Evolutionary conservation across 2,797 vertebrate genomes (phyloP), one percentile per base, ranked within the genome.

Genomic region (Tiaroga cobitis): DNA sequence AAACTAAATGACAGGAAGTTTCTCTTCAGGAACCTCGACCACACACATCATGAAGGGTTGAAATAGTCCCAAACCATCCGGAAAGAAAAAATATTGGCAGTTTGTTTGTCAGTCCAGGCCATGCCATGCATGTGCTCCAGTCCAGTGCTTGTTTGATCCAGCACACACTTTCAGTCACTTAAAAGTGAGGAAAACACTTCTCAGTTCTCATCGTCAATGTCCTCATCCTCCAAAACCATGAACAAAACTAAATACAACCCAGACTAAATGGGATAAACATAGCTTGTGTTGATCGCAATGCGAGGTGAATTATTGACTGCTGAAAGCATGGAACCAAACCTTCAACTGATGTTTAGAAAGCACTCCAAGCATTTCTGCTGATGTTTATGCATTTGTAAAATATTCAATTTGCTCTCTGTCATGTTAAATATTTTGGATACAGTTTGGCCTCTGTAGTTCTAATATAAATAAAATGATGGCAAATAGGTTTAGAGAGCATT

Each of bases 1-100:
- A 84, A 84, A 67, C 51, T 78, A 96, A 96, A 96, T 95, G 95
- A 95, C 95, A 96, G 96, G 96, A 96, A 96, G 95, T 94, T 95
- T 95, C 94, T 95, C 95, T 96, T 96, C 95, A 94, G 95, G 94
- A 94, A 94, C 94, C 92, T 91, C 90, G 95, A 93, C 95, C 95
- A 96, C 96, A 96, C 96, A 95, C 95, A 96, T 63, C 81, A 83
- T 29, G 21, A 16, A 15, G 39, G 37, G 13, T 63, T 63, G 51
- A 77, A 77, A 54, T 37, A 39, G 72, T 69, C 18, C 51, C 43
- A 76, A 76, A 76, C 2, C 6, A 34, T n/a, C 75, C 16, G 24
- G 54, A 61, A 78, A 61, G 24, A 29, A 63, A 61, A 41, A 39
- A 39, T 19, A 59, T 63, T 63, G 73, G 29, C 49, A 37, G 56